These are phyloP conservation scores for Drosophila obscura DNA, from an alignment of 1,140 invertebrate genomes.

Conservation along the genomic window DNA sequence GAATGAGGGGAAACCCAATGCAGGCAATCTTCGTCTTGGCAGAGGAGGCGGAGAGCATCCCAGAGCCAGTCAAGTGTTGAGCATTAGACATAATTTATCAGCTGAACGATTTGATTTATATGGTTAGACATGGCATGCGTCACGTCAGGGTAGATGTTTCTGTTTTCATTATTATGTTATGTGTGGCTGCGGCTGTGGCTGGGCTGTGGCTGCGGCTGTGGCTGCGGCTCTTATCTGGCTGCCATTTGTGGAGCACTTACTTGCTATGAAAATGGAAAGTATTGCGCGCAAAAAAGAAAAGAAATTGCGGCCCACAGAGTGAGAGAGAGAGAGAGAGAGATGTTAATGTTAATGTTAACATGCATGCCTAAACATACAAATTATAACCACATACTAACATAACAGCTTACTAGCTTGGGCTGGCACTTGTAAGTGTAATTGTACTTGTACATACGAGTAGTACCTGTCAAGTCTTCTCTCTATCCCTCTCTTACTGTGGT, in stretches of 20 bases:
- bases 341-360: conserved; percentile 65
- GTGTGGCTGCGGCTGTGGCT: conserved; percentile 8
- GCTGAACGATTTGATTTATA: conserved; percentile 80
- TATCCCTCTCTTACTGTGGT: no score
- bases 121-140: conserved; percentile 75
- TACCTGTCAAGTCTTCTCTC: conserved; percentile 17
- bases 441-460: conserved; percentile 6
- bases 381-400: conserved; percentile 51
- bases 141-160: conserved; percentile 43
- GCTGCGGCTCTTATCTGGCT: conserved; percentile 33
- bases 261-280: conserved; percentile 76
- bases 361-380: conserved; percentile 79
- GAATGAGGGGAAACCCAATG: not conserved
- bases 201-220: not conserved
- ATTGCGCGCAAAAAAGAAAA: conserved; percentile 63
- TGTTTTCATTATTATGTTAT: conserved; percentile 54
- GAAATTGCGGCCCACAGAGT: conserved; percentile 67
- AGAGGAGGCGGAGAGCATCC: no score
- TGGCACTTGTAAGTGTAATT: not conserved
- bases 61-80: conserved; percentile 74
- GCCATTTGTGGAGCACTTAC: conserved; percentile 63
- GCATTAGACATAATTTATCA: conserved; percentile 77
- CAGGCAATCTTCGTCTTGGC: conserved; percentile 15
- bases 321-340: not conserved
- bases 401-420: conserved; percentile 5